Percentiles rank a stretch among this genome's conserved stretches.
Conservation (phyloP, 2,113 vertebrate genomes). For the Pristiophorus japonicus region DNA sequence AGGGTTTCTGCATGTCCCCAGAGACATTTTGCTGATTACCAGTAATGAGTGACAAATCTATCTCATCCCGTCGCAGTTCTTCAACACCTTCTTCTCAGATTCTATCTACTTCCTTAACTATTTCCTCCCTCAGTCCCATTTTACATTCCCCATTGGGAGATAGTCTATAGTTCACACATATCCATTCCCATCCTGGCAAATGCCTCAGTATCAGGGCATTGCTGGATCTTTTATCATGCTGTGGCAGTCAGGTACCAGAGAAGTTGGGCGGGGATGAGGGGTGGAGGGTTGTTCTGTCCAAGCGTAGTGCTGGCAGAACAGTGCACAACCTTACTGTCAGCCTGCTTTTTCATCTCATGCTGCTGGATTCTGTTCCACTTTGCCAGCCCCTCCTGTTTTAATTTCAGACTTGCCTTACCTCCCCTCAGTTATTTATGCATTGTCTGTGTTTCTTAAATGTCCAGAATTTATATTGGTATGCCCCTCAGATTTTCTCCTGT, state of each 20-base stretch:
- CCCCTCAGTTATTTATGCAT: neutral
- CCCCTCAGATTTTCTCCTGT: no score
- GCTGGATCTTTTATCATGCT: neutral
- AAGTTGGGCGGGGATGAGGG: neutral
- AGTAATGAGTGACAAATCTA: constrained; percentile 67
- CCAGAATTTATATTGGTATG: no score
- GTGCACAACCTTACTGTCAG: neutral
- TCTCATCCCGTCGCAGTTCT: constrained; percentile 59
- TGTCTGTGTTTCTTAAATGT: neutral
- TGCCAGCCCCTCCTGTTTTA: neutral
- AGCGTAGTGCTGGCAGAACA: neutral
- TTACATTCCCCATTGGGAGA: constrained; percentile 63
- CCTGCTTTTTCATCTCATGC: neutral
- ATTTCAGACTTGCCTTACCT: neutral
- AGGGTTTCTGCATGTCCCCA: neutral
- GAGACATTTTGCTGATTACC: constrained; percentile 29
- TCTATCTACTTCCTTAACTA: constrained; percentile 48
- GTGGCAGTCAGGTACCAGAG: neutral
- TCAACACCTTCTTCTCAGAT: constrained; percentile 46
- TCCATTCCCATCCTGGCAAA: constrained; percentile 44
- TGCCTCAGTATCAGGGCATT: neutral
- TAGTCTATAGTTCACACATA: constrained; percentile 54
- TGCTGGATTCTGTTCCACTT: neutral
- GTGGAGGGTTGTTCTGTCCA: neutral
- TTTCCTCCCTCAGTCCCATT: constrained; percentile 59